Evolutionary conservation across 2,113 vertebrate species (phyloP).

Genomic region (Malurus alboscapulatus): DNA sequence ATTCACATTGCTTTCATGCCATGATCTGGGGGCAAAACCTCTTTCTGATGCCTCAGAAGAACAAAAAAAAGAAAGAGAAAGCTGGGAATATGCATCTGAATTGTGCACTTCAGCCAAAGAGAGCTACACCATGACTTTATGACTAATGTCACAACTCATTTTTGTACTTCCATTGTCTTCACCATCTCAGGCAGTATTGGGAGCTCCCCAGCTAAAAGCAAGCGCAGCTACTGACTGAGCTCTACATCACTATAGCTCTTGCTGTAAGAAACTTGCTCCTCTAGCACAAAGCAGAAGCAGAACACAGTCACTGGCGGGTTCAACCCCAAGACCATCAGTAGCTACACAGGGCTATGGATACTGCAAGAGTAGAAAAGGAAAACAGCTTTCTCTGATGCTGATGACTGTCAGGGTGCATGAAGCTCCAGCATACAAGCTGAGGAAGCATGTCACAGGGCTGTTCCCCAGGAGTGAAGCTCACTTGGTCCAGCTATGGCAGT

Average conservation of each 20-base stretch:
- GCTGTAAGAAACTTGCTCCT: not conserved
- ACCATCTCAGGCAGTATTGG: rapidly evolving
- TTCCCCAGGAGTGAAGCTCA: not conserved
- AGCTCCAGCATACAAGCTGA: not conserved
- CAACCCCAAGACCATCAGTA: not conserved
- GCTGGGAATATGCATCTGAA: not conserved
- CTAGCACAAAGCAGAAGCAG: not conserved
- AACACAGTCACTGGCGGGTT: not conserved
- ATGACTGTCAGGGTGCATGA: not conserved
- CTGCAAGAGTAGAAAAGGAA: not conserved
- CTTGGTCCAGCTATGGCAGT: not conserved
- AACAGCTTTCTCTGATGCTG: not conserved
- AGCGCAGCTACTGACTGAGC: not conserved
- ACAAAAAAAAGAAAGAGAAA: not conserved
- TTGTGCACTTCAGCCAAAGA: not conserved
- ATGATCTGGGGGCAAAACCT: not conserved
- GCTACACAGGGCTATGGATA: not conserved
- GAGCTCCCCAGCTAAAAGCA: not conserved
- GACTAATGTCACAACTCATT: not conserved
- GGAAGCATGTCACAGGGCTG: not conserved
- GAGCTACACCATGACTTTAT: not conserved
- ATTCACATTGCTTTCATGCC: not conserved
- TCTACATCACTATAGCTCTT: not conserved
- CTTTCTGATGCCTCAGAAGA: not conserved
- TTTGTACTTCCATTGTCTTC: not conserved